Base-by-base conservation (phyloP, 2,113 vertebrate genomes). In the Hydrochoerus hydrochaeris region DNA sequence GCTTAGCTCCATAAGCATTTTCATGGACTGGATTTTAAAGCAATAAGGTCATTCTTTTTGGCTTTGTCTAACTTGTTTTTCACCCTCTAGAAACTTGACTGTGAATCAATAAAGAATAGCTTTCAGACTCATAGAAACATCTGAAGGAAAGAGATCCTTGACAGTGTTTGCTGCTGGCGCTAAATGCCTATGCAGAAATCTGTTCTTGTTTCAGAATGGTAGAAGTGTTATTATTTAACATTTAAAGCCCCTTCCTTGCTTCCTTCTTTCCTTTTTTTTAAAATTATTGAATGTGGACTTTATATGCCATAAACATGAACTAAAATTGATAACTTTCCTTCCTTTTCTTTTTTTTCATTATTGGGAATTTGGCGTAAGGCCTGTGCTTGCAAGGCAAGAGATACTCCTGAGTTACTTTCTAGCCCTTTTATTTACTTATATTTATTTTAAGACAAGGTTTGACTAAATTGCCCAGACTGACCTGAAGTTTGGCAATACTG, bases 41-140 rank as follows among this genome's bases (percentile, higher is more conserved):
- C 0, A 96, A 92, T 98, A 98, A 98, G 77, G 77, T 97, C 96
- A 95, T 97, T 98, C 78, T 97, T 97, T 80, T 98, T 98, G 97
- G 67, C 96, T 97, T 91, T 84, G 85, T 93, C 71, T 88, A 69
- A 89, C 84, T 93, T 85, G 73, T 91, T 96, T 95, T 78, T 28
- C 28, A 63, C 52, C 69, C 78, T 97, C 69, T 95, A 94, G 91
- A 98, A 98, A 94, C 46, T 91, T 96, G 32, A 94, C 88, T 98
- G 67, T 86, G 57, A 97, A 41, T 97, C 81, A 65, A 91, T 69
- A n/a, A 19, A 78, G 84, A 96, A 81, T 96, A 97, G 81, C 60
- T 97, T 75, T 78, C 69, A 92, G 62, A 52, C 93, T 98, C 73
- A 96, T 73, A 98, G 65, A 57, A 75, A 71, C 14, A 87, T 97